Evolutionary conservation across 2,888 invertebrate species (phyloP), one percentile per base, ranked within the genome.

Genomic region (Acleris laterana): DNA sequence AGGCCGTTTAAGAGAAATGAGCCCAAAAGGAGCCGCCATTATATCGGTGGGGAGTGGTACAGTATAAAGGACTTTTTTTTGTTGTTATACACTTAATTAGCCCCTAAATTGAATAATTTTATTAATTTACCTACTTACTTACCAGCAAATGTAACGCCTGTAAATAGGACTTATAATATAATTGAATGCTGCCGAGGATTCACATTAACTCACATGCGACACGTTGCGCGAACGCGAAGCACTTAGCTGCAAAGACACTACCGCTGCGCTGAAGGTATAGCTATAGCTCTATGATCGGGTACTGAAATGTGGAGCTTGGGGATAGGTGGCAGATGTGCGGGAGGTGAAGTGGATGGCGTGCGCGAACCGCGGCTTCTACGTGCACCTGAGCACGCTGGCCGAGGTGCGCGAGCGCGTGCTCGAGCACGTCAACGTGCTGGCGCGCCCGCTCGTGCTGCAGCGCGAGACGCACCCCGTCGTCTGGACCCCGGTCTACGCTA

Each of bases 331-430:
- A 42, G 99, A 99, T 88, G 96, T 97, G 58, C 94, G 97, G 72
- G 98, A 99, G 83, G 97, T 99, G 71, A 97, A 97, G 82, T 98
- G 98, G 97, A 99, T 99, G 98, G 99, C 99, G 58, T 99, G 99
- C 88, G 96, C 96, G 25, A 99, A 99, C 89, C 96, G 97, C 88
- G 99, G 99, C 13, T 99, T 96, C 88, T 99, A 97, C 93, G 98
- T 99, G 22, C 99, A 99, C 84, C 95, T 99, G 60, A 98, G 98
- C 73, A 99, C 99, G 38, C 94, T 98, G 81, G 98, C 99, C 0
- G 99, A 99, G 93, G 99, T 99, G 48, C 95, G 99, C 64, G 99
- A 99, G 91, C 97, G 99, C 91, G 99, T 96, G 1, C 92, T 99
- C 77, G 97, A 99, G 85, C 99, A 99, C 86, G 97, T 99, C 76